Percentiles rank a stretch among this genome's conserved stretches.
Conservation (phyloP, 2,797 vertebrate genomes). For the Oryzias dopingdopingensis region DNA sequence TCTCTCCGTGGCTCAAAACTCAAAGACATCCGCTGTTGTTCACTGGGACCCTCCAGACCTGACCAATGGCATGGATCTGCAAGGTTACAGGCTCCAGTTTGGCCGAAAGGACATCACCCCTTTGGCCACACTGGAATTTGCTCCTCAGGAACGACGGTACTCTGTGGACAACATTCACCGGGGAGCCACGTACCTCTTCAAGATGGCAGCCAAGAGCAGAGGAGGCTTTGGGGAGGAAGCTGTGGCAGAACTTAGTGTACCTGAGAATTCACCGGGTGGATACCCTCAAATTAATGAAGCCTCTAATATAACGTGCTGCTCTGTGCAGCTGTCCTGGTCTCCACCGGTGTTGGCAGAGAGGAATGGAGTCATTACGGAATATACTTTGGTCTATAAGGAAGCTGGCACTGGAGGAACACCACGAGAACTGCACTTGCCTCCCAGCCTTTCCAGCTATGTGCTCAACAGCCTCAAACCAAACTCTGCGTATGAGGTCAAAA, state of each 20-base stretch:
- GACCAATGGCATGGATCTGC: conserved; percentile 80
- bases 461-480: conserved; percentile 94
- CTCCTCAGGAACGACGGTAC: conserved; percentile 82
- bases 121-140: conserved; percentile 89
- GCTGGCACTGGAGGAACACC: conserved; percentile 74
- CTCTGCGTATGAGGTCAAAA: conserved; percentile 94
- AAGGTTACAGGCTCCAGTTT: conserved; percentile 93
- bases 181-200: conserved; percentile 94
- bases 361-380: conserved; percentile 90
- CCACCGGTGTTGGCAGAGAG: conserved; percentile 92
- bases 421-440: conserved; percentile 85
- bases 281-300: conserved; percentile 89
- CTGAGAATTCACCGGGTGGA: conserved; percentile 88
- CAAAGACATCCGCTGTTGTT: conserved; percentile 84
- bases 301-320: conserved; percentile 86
- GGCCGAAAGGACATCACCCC: conserved; percentile 86
- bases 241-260: conserved; percentile 80
- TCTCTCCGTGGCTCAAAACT: conserved; percentile 87
- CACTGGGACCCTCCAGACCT: conserved; percentile 86
- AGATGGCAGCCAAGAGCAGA: conserved; percentile 88
- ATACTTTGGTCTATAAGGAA: conserved; percentile 93
- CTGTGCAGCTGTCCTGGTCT: conserved; percentile 91
- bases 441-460: conserved; percentile 84
- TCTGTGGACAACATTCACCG: conserved; percentile 82
- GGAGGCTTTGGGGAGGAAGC: conserved; percentile 93